These are phyloP conservation scores for Ceratotherium simum DNA, from an alignment of 2,113 vertebrate genomes.

Conservation along the genomic window DNA sequence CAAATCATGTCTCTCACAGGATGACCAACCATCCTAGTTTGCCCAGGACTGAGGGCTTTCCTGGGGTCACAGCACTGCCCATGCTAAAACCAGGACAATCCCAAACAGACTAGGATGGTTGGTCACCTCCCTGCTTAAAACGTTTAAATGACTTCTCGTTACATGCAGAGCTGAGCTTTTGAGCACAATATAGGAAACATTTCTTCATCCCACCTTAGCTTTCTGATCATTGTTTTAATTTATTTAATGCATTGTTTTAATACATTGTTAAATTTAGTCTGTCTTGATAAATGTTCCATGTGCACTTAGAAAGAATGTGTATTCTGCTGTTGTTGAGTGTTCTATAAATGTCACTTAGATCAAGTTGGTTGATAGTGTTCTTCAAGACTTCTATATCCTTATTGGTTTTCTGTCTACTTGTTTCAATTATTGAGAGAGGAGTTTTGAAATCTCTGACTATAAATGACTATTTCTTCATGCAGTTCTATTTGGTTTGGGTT, in stretches of 20 bases:
- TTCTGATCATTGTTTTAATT: neutral
- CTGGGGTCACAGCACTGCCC: neutral
- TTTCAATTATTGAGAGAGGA: neutral
- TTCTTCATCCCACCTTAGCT: neutral
- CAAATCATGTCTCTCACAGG: neutral
- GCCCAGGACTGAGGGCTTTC: neutral
- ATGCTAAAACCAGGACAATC: neutral
- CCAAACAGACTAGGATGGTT: neutral
- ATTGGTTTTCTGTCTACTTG: neutral
- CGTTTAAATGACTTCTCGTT: neutral
- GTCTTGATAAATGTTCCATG: too few species aligned
- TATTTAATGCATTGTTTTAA: too few species aligned
- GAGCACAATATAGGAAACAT: neutral
- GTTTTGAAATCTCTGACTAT: neutral
- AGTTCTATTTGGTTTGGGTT: neutral
- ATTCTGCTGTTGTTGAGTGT: too few species aligned
- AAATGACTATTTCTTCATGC: neutral
- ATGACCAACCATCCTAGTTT: neutral
- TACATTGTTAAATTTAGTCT: too few species aligned
- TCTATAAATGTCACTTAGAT: neutral
- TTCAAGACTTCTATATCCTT: neutral
- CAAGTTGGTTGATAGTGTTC: neutral
- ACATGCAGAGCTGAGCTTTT: neutral
- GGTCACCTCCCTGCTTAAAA: neutral
- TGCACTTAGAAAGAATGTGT: too few species aligned